phyloP scores from a whole-genome alignment of 1,140 invertebrate species.

The Meloidogyne chitwoodi region DNA sequence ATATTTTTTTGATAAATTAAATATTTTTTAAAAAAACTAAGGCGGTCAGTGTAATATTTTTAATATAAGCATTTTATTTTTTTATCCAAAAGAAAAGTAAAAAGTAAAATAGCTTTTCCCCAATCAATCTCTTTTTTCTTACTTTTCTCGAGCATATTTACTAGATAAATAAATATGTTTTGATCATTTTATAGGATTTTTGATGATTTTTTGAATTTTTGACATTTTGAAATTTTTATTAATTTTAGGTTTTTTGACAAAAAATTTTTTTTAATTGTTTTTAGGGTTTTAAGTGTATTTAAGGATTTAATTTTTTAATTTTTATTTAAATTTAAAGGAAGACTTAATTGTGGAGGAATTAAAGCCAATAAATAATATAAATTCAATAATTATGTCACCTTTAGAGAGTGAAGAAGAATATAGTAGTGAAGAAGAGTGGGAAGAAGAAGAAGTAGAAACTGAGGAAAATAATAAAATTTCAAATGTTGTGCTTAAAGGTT shows the following conservation, averaged over 20 bases:
- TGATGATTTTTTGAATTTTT: no score
- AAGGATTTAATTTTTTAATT: no score
- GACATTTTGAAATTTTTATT: no score
- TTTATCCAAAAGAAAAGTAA: background rate
- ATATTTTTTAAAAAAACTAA: background rate
- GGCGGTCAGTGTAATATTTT: background rate
- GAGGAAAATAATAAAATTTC: background rate
- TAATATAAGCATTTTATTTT: background rate
- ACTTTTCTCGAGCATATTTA: background rate
- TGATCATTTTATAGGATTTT: background rate
- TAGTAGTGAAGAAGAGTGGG: background rate
- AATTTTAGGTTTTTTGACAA: no score
- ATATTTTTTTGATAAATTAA: no score
- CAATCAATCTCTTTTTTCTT: background rate
- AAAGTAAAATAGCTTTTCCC: background rate
- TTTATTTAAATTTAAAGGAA: no score
- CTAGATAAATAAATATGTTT: background rate
- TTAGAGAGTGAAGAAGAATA: background rate
- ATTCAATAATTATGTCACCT: background rate
- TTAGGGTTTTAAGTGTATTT: no score
- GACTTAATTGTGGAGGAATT: background rate
- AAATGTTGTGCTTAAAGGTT: no score
- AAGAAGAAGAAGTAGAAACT: constrained; percentile 2
- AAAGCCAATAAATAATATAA: background rate
- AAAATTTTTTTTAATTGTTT: no score